Conservation (phyloP, 2,797 vertebrate genomes). For the Myripristis murdjan region DNA sequence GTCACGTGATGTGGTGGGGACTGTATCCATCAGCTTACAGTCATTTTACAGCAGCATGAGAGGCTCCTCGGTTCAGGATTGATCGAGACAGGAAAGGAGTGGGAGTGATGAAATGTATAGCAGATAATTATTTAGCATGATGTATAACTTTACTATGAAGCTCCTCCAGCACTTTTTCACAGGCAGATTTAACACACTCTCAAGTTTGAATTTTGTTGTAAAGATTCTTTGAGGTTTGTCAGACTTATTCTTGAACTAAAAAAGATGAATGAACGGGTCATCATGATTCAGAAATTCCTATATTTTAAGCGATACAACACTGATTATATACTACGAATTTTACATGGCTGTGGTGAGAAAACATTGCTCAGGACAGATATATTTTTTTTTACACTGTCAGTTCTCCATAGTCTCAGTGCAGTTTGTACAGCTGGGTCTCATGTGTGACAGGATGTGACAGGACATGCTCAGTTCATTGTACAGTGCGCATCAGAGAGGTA, state of each 20-base stretch:
- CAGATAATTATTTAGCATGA: constrained; percentile 81
- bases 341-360: not conserved
- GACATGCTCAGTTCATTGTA: not conserved
- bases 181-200: constrained; percentile 27
- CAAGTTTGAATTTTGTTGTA: constrained; percentile 34
- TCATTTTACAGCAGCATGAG: constrained; percentile 78
- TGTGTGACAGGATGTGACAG: constrained; percentile 11
- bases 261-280: not conserved
- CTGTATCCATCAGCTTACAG: constrained; percentile 81
- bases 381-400: no score
- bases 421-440: constrained; percentile 5
- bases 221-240: constrained; percentile 10
- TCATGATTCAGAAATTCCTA: no score
- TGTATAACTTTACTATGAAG: constrained; percentile 49
- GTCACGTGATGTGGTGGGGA: constrained; percentile 72
- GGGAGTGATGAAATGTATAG: constrained; percentile 84
- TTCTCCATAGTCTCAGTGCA: not conserved
- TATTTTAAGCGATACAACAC: no score
- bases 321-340: not conserved
- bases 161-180: constrained; percentile 65
- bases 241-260: not conserved
- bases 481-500: not conserved
- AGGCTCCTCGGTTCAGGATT: constrained; percentile 76
- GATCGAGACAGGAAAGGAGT: constrained; percentile 81
- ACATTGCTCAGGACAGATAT: no score